Evolutionary conservation across 2,888 invertebrate genomes (phyloP).

Genomic region (Girardia tigrina): DNA sequence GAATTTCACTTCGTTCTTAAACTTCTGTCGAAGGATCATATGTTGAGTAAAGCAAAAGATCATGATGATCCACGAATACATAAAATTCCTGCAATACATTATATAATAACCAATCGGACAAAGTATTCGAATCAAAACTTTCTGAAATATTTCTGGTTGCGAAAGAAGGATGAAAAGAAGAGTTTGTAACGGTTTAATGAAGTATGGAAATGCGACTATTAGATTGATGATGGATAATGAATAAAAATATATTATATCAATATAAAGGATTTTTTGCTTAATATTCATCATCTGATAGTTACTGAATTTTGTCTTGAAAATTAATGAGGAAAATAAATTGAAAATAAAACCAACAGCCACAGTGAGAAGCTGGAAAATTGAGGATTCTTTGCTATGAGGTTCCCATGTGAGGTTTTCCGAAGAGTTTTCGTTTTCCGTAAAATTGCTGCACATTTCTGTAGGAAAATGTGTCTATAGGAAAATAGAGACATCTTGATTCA

Average conservation of each 20-base stretch:
- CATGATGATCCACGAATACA: neutral
- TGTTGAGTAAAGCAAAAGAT: neutral
- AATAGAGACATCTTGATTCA: too few species aligned
- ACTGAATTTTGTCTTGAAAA: neutral
- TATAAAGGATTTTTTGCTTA: neutral
- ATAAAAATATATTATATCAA: neutral
- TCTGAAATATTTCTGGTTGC: neutral
- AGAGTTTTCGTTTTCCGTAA: neutral
- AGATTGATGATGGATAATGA: neutral
- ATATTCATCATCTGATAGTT: neutral
- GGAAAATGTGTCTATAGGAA: too few species aligned
- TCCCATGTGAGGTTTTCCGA: neutral
- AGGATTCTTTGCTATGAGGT: neutral
- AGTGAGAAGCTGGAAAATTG: neutral
- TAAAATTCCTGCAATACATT: neutral
- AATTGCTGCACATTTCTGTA: neutral
- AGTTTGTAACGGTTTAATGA: neutral
- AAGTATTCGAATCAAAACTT: neutral
- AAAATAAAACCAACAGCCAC: neutral
- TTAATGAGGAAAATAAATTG: neutral
- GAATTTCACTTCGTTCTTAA: neutral
- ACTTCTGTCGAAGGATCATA: neutral
- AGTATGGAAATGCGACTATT: neutral
- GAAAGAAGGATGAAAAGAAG: neutral
- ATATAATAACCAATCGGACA: slow-evolving; percentile 4